These are phyloP conservation scores for Montifringilla adamsi DNA, from an alignment of 2,113 vertebrate species.

Conservation along the genomic window DNA sequence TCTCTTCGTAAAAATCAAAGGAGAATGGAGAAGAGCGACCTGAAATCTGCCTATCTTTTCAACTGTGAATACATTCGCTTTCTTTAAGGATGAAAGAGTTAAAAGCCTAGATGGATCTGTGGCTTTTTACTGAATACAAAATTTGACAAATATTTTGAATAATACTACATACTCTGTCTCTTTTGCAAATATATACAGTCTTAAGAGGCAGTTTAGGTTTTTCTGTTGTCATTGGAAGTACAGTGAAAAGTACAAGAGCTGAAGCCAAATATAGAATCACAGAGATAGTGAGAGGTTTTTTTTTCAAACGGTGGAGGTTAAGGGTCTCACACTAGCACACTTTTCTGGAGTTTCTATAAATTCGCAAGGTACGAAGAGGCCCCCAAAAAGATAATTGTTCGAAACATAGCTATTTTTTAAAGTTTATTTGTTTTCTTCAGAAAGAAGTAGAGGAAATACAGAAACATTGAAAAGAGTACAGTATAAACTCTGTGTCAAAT, in stretches of 20 bases:
- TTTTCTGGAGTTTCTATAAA: not conserved
- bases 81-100: not conserved
- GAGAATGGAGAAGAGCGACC: not conserved
- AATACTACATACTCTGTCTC: not conserved
- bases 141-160: not conserved
- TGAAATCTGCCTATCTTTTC: not conserved
- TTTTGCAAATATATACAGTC: not conserved
- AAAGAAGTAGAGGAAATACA: not conserved
- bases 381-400: not conserved
- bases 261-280: not conserved
- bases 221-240: not conserved
- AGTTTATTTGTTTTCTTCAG: not conserved
- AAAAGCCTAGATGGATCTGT: not conserved
- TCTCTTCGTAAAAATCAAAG: slow-evolving; percentile 11
- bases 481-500: not conserved
- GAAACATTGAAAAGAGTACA: not conserved
- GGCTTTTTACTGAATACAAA: not conserved
- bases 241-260: not conserved
- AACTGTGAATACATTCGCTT: not conserved
- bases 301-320: not conserved
- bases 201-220: not conserved
- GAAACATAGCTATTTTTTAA: not conserved
- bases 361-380: not conserved
- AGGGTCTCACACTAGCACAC: not conserved
- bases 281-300: not conserved